Percentiles rank a stretch among this genome's conserved stretches.
Evolutionary conservation across 2,888 invertebrate species (phyloP).

Genomic region (Syrphus vitripennis): DNA sequence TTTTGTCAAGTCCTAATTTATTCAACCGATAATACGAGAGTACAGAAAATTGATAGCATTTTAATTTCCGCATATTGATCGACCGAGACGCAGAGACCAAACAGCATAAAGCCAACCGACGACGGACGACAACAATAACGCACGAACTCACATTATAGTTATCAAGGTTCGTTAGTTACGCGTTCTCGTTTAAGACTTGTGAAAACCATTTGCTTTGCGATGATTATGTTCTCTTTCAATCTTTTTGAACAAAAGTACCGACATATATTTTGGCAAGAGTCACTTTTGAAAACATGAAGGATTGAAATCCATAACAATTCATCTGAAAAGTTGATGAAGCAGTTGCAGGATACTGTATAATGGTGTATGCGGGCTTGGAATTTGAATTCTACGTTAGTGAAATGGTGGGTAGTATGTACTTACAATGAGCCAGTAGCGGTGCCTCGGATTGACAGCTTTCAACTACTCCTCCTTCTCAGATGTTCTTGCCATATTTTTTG

Average conservation of each 20-base stretch:
- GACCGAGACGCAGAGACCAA: no score
- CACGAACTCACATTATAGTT: not conserved
- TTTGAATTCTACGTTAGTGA: no score
- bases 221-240: not conserved
- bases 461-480: no score
- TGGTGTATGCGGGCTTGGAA: no score
- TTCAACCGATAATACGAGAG: slow-evolving; percentile 41
- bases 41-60: slow-evolving; percentile 27
- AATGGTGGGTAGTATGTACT: no score
- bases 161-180: slow-evolving; percentile 15
- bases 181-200: not conserved
- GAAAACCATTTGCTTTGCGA: not conserved
- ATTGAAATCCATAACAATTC: not conserved
- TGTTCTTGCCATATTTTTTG: no score
- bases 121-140: not conserved
- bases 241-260: not conserved
- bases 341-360: no score
- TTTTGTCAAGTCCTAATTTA: slow-evolving; percentile 18
- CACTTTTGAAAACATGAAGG: not conserved
- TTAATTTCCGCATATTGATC: slow-evolving; percentile 40
- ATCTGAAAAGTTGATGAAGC: no score
- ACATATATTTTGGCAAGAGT: not conserved
- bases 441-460: no score
- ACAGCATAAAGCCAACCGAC: not conserved
- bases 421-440: no score